Base-by-base conservation (phyloP, 2,888 invertebrate genomes). In the Myathropa florea region DNA sequence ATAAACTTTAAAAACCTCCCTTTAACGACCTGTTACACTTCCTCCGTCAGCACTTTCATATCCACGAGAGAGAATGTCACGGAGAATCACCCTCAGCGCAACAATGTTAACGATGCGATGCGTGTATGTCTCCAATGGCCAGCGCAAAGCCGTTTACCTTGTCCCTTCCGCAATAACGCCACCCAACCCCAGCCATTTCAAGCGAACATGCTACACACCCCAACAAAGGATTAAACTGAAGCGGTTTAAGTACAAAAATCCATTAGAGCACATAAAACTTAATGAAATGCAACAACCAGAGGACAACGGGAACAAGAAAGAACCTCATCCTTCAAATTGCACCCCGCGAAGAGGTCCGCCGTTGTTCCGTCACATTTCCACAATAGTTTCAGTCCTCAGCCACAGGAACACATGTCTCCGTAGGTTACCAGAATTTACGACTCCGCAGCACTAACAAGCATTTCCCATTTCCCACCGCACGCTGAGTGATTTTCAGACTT, bases 371-470 rank as follows among this genome's bases (percentile, higher is more conserved):
- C 36, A 39, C 57, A 68, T 12, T 76, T 59, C 26, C 7, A 46
- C 46, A 46, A 18, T 46, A 72, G 78, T 83, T 64, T 61, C 67
- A 72, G 71, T 77, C 71, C 82, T 60, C 3, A 24, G 24, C 23
- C 23, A 23, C 23, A 23, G 12, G 24, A 57, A 83, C 77, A 83
- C 71, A 83, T 83, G 70, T 77, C 53, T 33, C 39, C 39, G 30
- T 46, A 72, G 78, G 63, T 63, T 55, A 14, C 55, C 57, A 72
- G 72, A 63, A 78, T 63, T 83, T 68, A 83, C 78, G 61, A 78
- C 72, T 78, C 7, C 67, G 24, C 57, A 24, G 67, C 67, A 65
- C 33, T 60, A 12, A 65, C 72, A 65, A 60, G 57, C 70, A 70
- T 71, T 63, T 63, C 18, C 39, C 63, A 70, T 71, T 68, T 68